phyloP scores from a whole-genome alignment of 2,888 invertebrate genomes.

The Anthrax anthrax region DNA sequence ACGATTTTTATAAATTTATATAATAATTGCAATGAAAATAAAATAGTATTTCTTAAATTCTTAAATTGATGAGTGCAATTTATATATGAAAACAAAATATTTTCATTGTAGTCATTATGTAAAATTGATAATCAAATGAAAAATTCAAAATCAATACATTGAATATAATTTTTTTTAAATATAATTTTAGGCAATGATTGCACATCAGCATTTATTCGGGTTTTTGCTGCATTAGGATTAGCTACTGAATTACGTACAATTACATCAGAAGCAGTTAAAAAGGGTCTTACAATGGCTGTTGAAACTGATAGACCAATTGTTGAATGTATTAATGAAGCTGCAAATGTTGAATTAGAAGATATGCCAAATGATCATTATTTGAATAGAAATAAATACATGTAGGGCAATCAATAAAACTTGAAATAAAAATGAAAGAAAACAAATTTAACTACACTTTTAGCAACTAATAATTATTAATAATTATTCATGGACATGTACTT shows the following conservation, averaged over 20 bases:
- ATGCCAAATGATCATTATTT: constrained; percentile 40
- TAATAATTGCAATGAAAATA: background rate
- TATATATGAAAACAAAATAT: background rate
- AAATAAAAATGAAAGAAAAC: no score
- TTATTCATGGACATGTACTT: no score
- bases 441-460: no score
- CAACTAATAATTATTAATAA: no score
- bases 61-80: background rate
- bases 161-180: background rate
- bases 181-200: constrained; percentile 41
- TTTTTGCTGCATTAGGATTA: constrained; percentile 53
- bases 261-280: constrained; percentile 45
- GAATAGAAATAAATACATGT: constrained; percentile 19
- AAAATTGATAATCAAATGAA: no score
- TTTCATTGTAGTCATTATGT: no score
- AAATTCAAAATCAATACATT: no score
- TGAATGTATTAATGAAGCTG: constrained; percentile 41
- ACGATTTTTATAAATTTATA: no score
- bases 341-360: constrained; percentile 26
- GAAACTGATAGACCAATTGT: constrained; percentile 40
- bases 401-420: background rate
- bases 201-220: constrained; percentile 50
- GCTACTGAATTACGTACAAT: constrained; percentile 50
- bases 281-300: constrained; percentile 45
- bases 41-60: background rate